These are phyloP conservation scores for Pseudococcus jackbeardsleyi DNA, from an alignment of 2,888 invertebrate species.

Conservation along the genomic window DNA sequence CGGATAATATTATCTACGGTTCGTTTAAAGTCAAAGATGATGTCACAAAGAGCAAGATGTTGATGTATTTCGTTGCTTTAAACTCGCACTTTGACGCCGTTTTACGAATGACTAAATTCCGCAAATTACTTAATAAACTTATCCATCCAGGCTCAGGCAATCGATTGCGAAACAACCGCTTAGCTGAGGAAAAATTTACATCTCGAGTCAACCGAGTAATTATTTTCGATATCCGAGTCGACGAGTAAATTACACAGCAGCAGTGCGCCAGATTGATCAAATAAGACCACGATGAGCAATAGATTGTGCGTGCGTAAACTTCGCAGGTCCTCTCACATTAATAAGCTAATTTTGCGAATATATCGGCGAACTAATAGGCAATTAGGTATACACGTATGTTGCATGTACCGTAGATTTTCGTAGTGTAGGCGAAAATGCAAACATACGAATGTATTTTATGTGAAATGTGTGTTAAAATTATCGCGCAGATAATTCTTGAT, in stretches of 20 bases:
- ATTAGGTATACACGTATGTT: background rate
- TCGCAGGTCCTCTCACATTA: background rate
- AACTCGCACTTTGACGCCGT: slow-evolving; percentile 36
- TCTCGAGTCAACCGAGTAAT: background rate
- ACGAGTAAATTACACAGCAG: slow-evolving; percentile 6
- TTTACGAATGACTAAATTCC: slow-evolving; percentile 58
- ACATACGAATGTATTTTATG: background rate
- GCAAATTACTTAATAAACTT: slow-evolving; percentile 51
- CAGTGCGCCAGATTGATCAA: slow-evolving; percentile 29
- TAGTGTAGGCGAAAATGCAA: background rate
- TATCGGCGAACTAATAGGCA: background rate
- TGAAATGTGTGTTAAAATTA: slow-evolving; percentile 5
- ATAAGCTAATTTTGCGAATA: background rate
- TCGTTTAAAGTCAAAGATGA: slow-evolving; percentile 63
- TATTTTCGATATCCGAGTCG: slow-evolving; percentile 20
- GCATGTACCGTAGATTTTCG: no score
- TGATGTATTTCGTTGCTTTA: slow-evolving; percentile 54
- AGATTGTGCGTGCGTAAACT: background rate
- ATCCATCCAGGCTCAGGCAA: background rate
- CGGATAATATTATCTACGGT: slow-evolving; percentile 56
- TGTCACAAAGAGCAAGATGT: slow-evolving; percentile 64
- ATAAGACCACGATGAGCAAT: background rate
- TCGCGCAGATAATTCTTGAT: slow-evolving; percentile 14
- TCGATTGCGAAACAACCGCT: slow-evolving; percentile 36
- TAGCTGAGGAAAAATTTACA: slow-evolving; percentile 5